phyloP scores from a whole-genome alignment of 2,113 vertebrate genomes.

The Diphyllodes magnificus region DNA sequence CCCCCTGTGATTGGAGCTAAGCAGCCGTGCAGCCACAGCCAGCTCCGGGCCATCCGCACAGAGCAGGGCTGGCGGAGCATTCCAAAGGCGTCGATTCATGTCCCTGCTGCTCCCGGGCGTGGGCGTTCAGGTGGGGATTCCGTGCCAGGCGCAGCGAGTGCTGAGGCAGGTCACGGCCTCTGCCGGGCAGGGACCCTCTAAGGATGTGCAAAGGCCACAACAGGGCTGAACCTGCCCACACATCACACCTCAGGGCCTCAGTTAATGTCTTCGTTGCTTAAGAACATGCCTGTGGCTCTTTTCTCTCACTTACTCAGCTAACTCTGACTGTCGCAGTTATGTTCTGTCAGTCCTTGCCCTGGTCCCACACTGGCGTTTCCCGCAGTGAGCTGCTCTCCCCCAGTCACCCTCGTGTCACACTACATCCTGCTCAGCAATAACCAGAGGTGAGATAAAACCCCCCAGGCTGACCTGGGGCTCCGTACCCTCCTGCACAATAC shows the following conservation, averaged over 20 bases:
- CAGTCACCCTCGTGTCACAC: background rate
- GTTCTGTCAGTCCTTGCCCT: background rate
- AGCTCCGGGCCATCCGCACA: background rate
- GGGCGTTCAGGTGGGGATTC: background rate
- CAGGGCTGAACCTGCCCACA: background rate
- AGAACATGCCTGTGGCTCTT: background rate
- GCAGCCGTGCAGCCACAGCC: background rate
- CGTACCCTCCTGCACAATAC: rapidly evolving
- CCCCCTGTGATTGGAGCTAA: background rate
- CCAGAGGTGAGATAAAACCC: background rate
- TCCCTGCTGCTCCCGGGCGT: background rate
- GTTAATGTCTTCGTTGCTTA: background rate
- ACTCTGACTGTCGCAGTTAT: rapidly evolving
- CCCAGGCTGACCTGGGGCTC: background rate
- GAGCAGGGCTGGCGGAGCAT: background rate
- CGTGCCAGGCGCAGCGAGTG: background rate
- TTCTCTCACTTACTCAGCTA: background rate
- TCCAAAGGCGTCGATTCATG: rapidly evolving
- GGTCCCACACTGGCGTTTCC: rapidly evolving
- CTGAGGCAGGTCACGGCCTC: background rate
- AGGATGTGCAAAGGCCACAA: background rate
- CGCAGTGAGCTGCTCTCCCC: background rate
- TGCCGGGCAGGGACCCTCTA: background rate
- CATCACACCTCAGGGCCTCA: rapidly evolving
- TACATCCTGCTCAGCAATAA: rapidly evolving